phyloP scores from a whole-genome alignment of 2,113 vertebrate species.

The Megaceryle torquata region DNA sequence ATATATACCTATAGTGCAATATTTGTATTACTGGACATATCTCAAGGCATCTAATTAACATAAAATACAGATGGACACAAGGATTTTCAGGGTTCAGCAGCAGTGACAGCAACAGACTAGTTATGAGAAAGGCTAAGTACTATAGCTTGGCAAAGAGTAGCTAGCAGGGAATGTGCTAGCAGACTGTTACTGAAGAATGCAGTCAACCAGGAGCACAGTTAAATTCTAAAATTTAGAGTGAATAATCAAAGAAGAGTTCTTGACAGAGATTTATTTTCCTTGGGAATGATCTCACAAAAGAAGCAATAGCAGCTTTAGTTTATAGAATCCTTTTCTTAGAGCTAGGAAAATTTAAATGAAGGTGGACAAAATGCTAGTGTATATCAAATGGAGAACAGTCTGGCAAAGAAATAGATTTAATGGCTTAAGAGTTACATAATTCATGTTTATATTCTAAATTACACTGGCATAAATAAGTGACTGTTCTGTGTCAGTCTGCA shows the following conservation, averaged over 20 bases:
- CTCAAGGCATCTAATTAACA: background rate
- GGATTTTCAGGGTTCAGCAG: background rate
- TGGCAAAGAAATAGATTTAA: background rate
- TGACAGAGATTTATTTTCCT: conserved; percentile 7
- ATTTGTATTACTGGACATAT: background rate
- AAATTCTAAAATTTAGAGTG: background rate
- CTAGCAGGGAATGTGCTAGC: background rate
- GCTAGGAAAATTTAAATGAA: background rate
- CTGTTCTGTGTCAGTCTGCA: background rate
- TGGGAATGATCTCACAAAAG: background rate
- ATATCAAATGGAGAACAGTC: background rate
- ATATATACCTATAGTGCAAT: background rate
- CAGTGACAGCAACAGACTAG: background rate
- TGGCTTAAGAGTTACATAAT: background rate
- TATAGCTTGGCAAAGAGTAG: background rate
- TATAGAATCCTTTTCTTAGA: background rate
- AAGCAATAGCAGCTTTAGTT: background rate
- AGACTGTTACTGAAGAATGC: background rate
- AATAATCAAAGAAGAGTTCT: background rate
- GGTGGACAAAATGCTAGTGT: background rate
- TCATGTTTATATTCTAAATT: background rate
- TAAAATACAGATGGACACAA: background rate
- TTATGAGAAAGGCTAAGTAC: background rate
- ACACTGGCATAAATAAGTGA: background rate
- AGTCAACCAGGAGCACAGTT: background rate